Evolutionary conservation across 2,113 vertebrate genomes (phyloP).

Genomic region (Heloderma charlesbogerti): DNA sequence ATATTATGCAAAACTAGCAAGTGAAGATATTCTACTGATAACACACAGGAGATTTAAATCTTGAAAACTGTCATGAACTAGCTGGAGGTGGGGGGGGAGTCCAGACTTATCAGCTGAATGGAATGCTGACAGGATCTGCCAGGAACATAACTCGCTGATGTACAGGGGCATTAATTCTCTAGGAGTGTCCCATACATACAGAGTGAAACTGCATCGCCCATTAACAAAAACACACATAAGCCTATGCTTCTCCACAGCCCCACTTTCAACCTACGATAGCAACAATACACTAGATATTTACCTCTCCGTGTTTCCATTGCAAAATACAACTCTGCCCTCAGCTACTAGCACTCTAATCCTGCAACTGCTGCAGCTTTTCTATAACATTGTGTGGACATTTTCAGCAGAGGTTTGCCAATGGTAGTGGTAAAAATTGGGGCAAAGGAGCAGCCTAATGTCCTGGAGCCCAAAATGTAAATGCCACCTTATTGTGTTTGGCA

Average conservation of each 20-base stretch:
- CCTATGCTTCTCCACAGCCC: accelerated
- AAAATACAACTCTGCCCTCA: not conserved
- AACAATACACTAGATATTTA: not conserved
- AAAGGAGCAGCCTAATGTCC: not conserved
- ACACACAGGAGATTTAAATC: not conserved
- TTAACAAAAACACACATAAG: not conserved
- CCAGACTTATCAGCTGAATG: not conserved
- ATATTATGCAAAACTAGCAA: not conserved
- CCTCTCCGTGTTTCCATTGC: not conserved
- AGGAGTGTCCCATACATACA: conserved; percentile 40
- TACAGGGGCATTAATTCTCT: not conserved
- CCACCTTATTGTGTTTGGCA: too few relatives aligned
- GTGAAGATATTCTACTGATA: not conserved
- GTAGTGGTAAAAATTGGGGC: not conserved
- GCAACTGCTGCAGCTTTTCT: too few relatives aligned
- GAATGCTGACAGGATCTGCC: not conserved
- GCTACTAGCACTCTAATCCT: not conserved
- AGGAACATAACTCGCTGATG: not conserved
- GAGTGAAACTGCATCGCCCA: conserved; percentile 15
- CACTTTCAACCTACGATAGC: not conserved
- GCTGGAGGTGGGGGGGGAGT: not conserved
- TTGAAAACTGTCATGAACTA: not conserved
- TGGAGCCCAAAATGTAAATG: not conserved
- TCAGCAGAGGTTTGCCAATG: not conserved
- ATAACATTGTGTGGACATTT: not conserved